Conservation (phyloP, 1,140 invertebrate genomes). For the Parasteatoda tepidariorum region DNA sequence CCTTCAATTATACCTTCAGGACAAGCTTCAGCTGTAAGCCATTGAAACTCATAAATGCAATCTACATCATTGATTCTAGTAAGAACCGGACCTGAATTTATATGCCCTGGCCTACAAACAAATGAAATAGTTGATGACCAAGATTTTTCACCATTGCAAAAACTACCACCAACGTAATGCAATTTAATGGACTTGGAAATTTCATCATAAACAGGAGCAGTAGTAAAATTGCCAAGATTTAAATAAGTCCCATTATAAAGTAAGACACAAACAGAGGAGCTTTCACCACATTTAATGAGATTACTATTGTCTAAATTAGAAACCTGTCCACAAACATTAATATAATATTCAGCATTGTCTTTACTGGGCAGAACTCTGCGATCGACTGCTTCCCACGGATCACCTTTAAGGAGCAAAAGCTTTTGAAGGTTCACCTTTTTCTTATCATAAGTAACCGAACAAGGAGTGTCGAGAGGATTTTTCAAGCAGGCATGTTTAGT, state of each 20-base stretch:
- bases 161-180: slow-evolving; percentile 50
- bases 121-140: slow-evolving; percentile 52
- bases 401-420: slow-evolving; percentile 13
- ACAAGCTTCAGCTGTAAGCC: slow-evolving; percentile 69
- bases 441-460: slow-evolving; percentile 14
- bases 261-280: slow-evolving; percentile 54
- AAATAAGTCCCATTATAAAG: slow-evolving; percentile 25
- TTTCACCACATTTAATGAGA: slow-evolving; percentile 10
- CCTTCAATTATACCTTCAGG: slow-evolving; percentile 64
- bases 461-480: slow-evolving; percentile 13
- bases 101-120: slow-evolving; percentile 64
- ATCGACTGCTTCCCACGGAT: slow-evolving; percentile 45
- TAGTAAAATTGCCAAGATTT: slow-evolving; percentile 56
- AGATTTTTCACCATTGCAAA: slow-evolving; percentile 9
- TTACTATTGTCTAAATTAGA: slow-evolving; percentile 1
- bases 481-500: slow-evolving; percentile 57
- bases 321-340: slow-evolving; percentile 59
- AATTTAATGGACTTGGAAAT: slow-evolving; percentile 36
- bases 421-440: slow-evolving; percentile 24
- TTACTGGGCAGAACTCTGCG: background rate
- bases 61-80: slow-evolving; percentile 63
- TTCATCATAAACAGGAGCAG: slow-evolving; percentile 47
- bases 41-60: slow-evolving; percentile 68
- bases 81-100: slow-evolving; percentile 37
- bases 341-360: slow-evolving; percentile 24